phyloP scores from a whole-genome alignment of 2,113 vertebrate genomes.

The Chaetops frenatus region DNA sequence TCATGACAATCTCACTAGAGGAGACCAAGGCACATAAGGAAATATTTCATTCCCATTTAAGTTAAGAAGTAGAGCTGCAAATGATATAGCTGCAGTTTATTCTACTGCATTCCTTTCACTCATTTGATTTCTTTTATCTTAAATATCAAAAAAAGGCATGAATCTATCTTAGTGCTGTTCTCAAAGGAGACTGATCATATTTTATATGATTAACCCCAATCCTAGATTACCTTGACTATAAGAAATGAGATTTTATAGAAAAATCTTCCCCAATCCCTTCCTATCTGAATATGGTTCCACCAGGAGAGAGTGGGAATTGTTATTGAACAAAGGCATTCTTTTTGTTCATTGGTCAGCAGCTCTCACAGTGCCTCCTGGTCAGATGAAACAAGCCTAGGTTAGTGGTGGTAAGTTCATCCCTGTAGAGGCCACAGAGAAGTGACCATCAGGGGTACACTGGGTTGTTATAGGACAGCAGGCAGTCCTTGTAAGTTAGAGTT shows the following conservation, averaged over 20 bases:
- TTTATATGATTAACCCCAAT: background rate
- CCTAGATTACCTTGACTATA: background rate
- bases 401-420: background rate
- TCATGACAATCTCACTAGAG: background rate
- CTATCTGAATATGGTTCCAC: slow-evolving; percentile 7
- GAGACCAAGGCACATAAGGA: background rate
- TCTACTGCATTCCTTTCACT: background rate
- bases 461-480: background rate
- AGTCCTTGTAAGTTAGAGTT: background rate
- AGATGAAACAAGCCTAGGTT: background rate
- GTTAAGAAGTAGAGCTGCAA: background rate
- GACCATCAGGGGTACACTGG: background rate
- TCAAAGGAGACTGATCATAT: background rate
- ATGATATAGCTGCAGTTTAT: background rate
- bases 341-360: background rate
- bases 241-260: background rate
- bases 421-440: background rate
- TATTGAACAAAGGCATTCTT: slow-evolving; percentile 12
- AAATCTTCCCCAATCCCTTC: background rate
- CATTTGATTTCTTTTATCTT: background rate
- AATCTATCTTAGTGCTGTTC: background rate
- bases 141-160: background rate
- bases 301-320: slow-evolving; percentile 4
- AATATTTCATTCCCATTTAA: background rate
- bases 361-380: background rate